Conservation (phyloP, 2,797 vertebrate genomes). For the Ciconia nigra region DNA sequence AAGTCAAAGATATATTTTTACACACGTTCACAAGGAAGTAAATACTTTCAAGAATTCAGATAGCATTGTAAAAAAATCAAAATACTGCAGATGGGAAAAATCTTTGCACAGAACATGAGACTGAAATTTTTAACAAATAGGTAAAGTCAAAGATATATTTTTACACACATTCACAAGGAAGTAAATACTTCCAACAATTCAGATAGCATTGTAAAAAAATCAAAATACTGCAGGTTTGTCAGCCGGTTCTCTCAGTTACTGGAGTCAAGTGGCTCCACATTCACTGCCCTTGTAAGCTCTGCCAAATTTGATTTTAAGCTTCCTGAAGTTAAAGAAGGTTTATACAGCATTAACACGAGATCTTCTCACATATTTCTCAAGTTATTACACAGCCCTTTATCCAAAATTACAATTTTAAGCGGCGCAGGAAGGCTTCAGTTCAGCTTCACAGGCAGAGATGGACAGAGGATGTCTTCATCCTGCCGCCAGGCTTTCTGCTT, state of each 20-base stretch:
- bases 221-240: slow-evolving; percentile 29
- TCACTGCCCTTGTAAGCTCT: slow-evolving; percentile 63
- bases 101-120: not conserved
- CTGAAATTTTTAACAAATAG: not conserved
- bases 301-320: slow-evolving; percentile 72
- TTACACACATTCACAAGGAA: not conserved
- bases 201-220: slow-evolving; percentile 7
- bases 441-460: slow-evolving; percentile 18
- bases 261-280: slow-evolving; percentile 50
- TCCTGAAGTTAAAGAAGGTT: slow-evolving; percentile 68
- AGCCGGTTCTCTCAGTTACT: not conserved
- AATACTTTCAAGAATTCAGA: slow-evolving; percentile 27
- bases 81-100: not conserved
- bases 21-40: not conserved
- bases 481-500: not conserved
- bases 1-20: not conserved
- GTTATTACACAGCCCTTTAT: slow-evolving; percentile 49
- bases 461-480: slow-evolving; percentile 59
- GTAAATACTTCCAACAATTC: slow-evolving; percentile 1
- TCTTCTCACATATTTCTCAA: slow-evolving; percentile 42
- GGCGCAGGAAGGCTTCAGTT: not conserved
- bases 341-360: slow-evolving; percentile 65
- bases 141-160: not conserved
- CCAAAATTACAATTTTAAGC: slow-evolving; percentile 50
- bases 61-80: not conserved